phyloP scores from a whole-genome alignment of 2,113 vertebrate species.

The Sapajus apella region DNA sequence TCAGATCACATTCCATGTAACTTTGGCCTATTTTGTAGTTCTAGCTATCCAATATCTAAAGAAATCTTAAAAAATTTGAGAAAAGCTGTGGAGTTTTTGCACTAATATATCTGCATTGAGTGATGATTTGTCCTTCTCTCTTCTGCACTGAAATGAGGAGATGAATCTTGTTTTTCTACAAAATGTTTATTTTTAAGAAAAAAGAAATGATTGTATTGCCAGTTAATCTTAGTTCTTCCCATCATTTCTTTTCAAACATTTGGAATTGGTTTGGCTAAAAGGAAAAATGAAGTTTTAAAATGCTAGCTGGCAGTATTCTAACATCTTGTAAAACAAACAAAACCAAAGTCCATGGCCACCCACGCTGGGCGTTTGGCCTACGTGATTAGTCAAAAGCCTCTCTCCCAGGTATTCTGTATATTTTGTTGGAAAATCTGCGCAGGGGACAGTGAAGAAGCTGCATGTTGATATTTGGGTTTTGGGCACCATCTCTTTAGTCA shows the following conservation, averaged over 20 bases:
- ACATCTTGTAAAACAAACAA: conserved; percentile 76
- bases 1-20: background rate
- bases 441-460: background rate
- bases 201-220: conserved; percentile 56
- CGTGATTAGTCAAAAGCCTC: conserved; percentile 9
- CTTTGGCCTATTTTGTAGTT: background rate
- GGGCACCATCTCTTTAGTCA: background rate
- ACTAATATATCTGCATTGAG: background rate
- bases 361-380: conserved; percentile 39
- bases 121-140: background rate
- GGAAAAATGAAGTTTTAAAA: conserved; percentile 66
- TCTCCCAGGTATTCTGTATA: background rate
- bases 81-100: background rate
- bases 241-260: conserved; percentile 78
- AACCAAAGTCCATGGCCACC: conserved; percentile 62
- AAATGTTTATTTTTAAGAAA: conserved; percentile 71
- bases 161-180: conserved; percentile 44
- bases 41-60: background rate
- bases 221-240: conserved; percentile 69
- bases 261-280: conserved; percentile 75
- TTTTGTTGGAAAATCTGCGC: conserved; percentile 21
- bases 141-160: background rate
- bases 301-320: conserved; percentile 70
- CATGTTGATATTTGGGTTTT: background rate
- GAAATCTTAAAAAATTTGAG: background rate